A percentile compares a stretch with the other conserved stretches of the same genome.
Conservation (phyloP, 2,888 invertebrate species). For the Aromia moschata region DNA sequence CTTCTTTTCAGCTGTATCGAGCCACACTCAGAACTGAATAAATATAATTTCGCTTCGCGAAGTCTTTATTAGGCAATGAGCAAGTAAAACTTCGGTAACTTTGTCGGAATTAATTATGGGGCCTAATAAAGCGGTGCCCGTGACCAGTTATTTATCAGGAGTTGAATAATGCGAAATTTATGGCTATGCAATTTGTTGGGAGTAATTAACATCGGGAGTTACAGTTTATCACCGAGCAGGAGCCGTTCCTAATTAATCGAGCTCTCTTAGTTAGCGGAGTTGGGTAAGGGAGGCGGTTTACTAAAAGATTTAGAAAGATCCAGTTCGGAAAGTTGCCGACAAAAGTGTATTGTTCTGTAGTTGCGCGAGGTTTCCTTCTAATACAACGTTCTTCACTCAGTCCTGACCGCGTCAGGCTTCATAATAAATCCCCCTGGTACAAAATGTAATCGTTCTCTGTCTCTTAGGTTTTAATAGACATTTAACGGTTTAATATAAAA, state of each 20-base stretch:
- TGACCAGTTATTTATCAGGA: conserved; percentile 29
- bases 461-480: conserved; percentile 49
- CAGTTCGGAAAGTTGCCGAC: conserved; percentile 52
- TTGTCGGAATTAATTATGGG: conserved; percentile 28
- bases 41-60: background rate
- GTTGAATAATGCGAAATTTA: conserved; percentile 45
- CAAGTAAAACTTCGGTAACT: conserved; percentile 9
- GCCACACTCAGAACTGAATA: too few species aligned
- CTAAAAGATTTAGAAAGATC: conserved; percentile 46
- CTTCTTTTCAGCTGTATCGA: too few species aligned
- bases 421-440: conserved; percentile 46
- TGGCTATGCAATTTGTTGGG: conserved; percentile 55
- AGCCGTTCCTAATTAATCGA: conserved; percentile 50
- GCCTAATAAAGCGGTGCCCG: conserved; percentile 24
- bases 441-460: conserved; percentile 44
- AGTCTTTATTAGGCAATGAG: background rate
- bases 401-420: conserved; percentile 47
- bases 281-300: conserved; percentile 25
- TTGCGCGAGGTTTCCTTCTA: conserved; percentile 49
- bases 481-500: conserved; percentile 39
- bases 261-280: conserved; percentile 40
- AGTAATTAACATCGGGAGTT: conserved; percentile 55
- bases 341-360: conserved; percentile 63
- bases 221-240: conserved; percentile 50
- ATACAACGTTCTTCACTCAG: conserved; percentile 59